A percentile compares a stretch with the other conserved stretches of the same genome.
phyloP scores from a whole-genome alignment of 2,888 invertebrate genomes.

The Prosapia bicincta region DNA sequence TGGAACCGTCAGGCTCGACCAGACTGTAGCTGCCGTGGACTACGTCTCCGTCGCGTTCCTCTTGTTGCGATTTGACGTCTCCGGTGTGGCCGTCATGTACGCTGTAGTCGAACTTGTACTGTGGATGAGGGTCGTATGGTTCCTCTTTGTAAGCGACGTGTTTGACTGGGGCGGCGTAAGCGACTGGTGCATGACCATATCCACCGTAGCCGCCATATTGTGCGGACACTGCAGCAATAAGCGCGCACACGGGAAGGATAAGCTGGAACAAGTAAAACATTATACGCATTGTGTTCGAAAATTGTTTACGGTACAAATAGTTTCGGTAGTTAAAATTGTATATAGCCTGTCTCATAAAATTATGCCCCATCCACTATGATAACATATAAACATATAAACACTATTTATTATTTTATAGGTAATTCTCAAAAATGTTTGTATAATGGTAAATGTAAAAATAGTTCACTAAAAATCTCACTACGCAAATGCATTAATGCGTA shows the following conservation, averaged over 20 bases:
- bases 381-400: too few relatives aligned
- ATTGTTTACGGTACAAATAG: too few relatives aligned
- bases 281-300: neutral
- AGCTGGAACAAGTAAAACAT: neutral
- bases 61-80: slow-evolving; percentile 60
- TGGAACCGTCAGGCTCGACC: slow-evolving; percentile 65
- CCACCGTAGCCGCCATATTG: slow-evolving; percentile 10
- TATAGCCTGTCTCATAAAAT: too few relatives aligned
- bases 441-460: too few relatives aligned
- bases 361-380: too few relatives aligned
- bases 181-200: neutral
- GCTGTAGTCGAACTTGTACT: slow-evolving; percentile 25
- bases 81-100: slow-evolving; percentile 61
- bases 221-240: slow-evolving; percentile 8
- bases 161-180: neutral
- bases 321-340: too few relatives aligned
- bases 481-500: too few relatives aligned
- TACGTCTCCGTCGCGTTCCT: slow-evolving; percentile 50
- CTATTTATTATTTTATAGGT: too few relatives aligned
- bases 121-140: slow-evolving; percentile 14
- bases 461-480: too few relatives aligned
- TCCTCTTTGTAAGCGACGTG: slow-evolving; percentile 10
- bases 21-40: slow-evolving; percentile 48
- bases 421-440: too few relatives aligned
- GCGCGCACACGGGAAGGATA: neutral